Base-by-base conservation (phyloP, 2,113 vertebrate species). In the Syngnathus typhle region DNA sequence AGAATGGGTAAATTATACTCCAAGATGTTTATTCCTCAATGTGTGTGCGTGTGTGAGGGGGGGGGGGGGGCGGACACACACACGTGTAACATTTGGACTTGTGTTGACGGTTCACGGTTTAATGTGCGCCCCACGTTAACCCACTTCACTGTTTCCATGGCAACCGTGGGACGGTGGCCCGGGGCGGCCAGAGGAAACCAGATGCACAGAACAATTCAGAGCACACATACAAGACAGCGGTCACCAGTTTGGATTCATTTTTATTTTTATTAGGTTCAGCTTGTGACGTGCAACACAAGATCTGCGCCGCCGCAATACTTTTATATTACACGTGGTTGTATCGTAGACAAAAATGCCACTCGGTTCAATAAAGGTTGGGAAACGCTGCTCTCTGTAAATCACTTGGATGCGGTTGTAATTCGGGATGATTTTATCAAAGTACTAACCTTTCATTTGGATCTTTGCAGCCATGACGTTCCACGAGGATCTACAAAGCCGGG, bases 401-500 rank as follows among this genome's bases (percentile, higher is more conserved):
- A 3, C 9, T 43, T 13, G 41, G 9, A 15, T 46, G 23, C 23
- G 23, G 23, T 23, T 23, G 13, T 46, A 5, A 46, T 46, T 46
- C 12, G 13, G 44, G 44, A 46, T 16, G 44, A 46, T 46, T 46
- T 46, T 4, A 46, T 5, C 44, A 18, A 46, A 46, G 44, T n/a
- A 7, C 47, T 19, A 49, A 49, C 49, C 56, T 62, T 16, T 55
- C 43, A 58, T 60, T 39, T 36, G 7, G 73, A 43, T 27, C 51
- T 47, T 60, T 73, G 4, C 71, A 98, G 96, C 93, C 72, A 97
- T 98, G 95, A 95, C 95, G 70, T 96, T 93, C 85, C 96, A 98
- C 12, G 96, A 98, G 81, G 93, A 93, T 70, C 80, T 98, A 80
- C 93, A 92, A 81, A 92, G 83, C 71, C 91, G 95, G 76, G 95